Evolutionary conservation across 2,113 vertebrate species (phyloP).

Genomic region (Saguinus midas): DNA sequence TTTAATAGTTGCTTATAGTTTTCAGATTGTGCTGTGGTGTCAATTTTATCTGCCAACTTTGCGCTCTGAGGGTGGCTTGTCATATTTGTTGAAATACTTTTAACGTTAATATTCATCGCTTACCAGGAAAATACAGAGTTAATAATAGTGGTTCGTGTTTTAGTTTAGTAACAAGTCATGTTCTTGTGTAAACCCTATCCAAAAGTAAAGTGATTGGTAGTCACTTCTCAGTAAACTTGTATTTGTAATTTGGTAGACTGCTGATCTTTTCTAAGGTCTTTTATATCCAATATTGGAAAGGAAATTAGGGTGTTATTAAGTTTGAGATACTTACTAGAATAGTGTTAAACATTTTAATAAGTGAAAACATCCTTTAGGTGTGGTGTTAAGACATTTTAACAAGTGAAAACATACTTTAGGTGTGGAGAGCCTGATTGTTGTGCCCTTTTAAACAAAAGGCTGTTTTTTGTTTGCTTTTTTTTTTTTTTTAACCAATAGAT

Average conservation of each 20-base stretch:
- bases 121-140: not conserved
- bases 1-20: slow-evolving; percentile 28
- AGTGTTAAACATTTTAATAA: not conserved
- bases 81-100: slow-evolving; percentile 39
- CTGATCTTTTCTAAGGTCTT: not conserved
- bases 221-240: not conserved
- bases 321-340: not conserved
- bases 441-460: slow-evolving; percentile 41
- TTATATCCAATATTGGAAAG: not conserved
- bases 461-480: not conserved
- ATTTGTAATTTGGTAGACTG: slow-evolving; percentile 41
- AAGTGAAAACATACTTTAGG: slow-evolving; percentile 9
- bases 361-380: not conserved
- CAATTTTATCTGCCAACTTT: slow-evolving; percentile 26
- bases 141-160: slow-evolving; percentile 26
- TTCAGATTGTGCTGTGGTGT: slow-evolving; percentile 8
- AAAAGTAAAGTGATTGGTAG: not conserved
- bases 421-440: not conserved
- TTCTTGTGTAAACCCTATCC: not conserved
- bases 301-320: not conserved
- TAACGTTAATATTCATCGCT: not conserved
- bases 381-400: not conserved
- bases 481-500: not conserved
- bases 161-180: not conserved
- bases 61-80: slow-evolving; percentile 7